Evolutionary conservation across 2,113 vertebrate species (phyloP).

Genomic region (Rallus limicola): DNA sequence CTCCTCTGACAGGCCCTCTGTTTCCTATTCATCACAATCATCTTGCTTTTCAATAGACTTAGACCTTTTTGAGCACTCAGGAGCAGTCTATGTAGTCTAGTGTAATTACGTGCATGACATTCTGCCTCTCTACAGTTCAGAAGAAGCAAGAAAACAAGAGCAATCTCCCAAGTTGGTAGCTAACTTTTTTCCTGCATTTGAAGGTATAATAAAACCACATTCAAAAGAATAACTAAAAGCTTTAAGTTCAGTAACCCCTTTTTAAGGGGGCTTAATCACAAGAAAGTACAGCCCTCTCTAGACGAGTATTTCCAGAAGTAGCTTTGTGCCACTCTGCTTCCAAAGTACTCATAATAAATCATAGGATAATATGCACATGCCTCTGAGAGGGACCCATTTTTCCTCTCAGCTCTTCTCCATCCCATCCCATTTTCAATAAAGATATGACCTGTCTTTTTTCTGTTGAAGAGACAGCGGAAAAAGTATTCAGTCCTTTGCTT

Average conservation of each 20-base stretch:
- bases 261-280: neutral
- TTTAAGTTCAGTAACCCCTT: neutral
- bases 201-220: neutral
- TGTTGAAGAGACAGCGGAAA: neutral
- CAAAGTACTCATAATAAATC: neutral
- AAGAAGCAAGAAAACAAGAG: slow-evolving; percentile 12
- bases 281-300: neutral
- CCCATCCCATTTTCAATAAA: neutral
- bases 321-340: neutral
- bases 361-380: neutral
- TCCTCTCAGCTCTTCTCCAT: neutral
- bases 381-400: neutral
- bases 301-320: neutral
- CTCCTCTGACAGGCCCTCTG: slow-evolving; percentile 29
- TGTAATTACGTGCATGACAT: slow-evolving; percentile 54
- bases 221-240: neutral
- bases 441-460: neutral
- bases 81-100: slow-evolving; percentile 38
- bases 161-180: neutral
- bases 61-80: slow-evolving; percentile 46
- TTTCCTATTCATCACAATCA: slow-evolving; percentile 66
- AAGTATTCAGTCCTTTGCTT: neutral
- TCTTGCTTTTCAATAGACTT: slow-evolving; percentile 58
- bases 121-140: slow-evolving; percentile 10
- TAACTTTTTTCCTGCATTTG: neutral